These are phyloP conservation scores for Aegithalos caudatus DNA, from an alignment of 2,113 vertebrate genomes.

Conservation along the genomic window DNA sequence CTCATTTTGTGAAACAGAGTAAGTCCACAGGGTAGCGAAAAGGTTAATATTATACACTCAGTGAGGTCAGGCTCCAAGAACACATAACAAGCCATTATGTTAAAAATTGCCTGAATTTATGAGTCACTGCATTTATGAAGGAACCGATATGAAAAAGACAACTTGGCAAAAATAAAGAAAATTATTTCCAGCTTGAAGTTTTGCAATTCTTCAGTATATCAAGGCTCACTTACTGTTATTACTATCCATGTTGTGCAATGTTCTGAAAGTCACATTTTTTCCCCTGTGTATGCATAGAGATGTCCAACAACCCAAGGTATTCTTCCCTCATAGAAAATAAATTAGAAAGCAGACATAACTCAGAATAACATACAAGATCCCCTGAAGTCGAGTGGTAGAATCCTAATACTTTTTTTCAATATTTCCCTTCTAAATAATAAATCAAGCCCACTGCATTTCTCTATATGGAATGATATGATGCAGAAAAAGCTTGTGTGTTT, in stretches of 20 bases:
- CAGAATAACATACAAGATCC: slow-evolving; percentile 40
- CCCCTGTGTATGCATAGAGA: slow-evolving; percentile 54
- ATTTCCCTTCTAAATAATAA: slow-evolving; percentile 65
- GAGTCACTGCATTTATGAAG: slow-evolving; percentile 61
- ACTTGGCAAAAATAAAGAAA: slow-evolving; percentile 53
- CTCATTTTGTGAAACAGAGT: neutral
- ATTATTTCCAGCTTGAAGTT: slow-evolving; percentile 38
- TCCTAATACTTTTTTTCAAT: slow-evolving; percentile 56
- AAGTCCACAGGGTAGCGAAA: neutral
- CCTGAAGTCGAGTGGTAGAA: slow-evolving; percentile 52
- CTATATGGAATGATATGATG: neutral
- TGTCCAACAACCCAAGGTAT: slow-evolving; percentile 59
- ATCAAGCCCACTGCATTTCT: slow-evolving; percentile 30
- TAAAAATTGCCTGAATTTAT: slow-evolving; percentile 62
- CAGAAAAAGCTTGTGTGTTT: neutral
- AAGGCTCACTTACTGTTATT: slow-evolving; percentile 64
- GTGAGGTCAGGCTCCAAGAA: slow-evolving; percentile 56
- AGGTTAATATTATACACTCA: slow-evolving; percentile 33
- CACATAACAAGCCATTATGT: slow-evolving; percentile 60
- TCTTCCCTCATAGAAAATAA: slow-evolving; percentile 56
- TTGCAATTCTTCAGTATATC: slow-evolving; percentile 43
- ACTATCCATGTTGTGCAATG: slow-evolving; percentile 56
- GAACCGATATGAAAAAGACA: slow-evolving; percentile 59
- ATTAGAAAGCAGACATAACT: slow-evolving; percentile 39
- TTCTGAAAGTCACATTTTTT: slow-evolving; percentile 39